A percentile compares a stretch with the other conserved stretches of the same genome.
These are phyloP conservation scores for Danio aesculapii DNA, from an alignment of 2,797 vertebrate species.

Conservation along the genomic window DNA sequence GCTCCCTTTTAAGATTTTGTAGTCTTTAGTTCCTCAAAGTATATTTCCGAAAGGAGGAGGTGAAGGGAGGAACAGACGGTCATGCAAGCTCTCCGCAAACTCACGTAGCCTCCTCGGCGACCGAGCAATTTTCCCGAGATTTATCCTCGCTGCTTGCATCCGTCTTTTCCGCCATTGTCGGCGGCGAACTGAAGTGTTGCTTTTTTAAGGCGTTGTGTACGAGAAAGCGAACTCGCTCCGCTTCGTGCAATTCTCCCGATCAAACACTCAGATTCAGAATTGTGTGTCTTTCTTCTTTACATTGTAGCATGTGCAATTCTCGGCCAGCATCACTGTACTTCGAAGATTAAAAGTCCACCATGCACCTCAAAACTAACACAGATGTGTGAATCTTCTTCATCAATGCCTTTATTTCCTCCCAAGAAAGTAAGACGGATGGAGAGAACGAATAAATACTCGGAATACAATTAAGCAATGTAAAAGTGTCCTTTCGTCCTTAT, in stretches of 20 bases:
- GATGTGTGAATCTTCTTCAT: background rate
- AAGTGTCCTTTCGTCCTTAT: constrained; percentile 2
- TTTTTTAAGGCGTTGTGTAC: constrained; percentile 49
- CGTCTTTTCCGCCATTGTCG: constrained; percentile 74
- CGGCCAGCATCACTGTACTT: constrained; percentile 45
- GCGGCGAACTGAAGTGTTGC: constrained; percentile 64
- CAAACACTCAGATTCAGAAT: constrained; percentile 49
- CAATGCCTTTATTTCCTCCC: constrained; percentile 18
- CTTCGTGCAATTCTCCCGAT: constrained; percentile 70
- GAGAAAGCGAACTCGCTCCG: constrained; percentile 47
- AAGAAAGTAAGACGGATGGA: background rate
- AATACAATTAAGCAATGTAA: constrained; percentile 3
- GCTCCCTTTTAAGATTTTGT: constrained; percentile 72
- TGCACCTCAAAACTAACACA: background rate
- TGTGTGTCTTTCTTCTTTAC: constrained; percentile 52
- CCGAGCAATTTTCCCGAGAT: constrained; percentile 72
- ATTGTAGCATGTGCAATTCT: constrained; percentile 46
- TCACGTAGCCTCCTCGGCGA: constrained; percentile 79
- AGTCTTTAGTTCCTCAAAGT: constrained; percentile 76
- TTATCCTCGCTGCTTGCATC: constrained; percentile 69
- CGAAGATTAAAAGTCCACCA: background rate
- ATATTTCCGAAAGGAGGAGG: constrained; percentile 72
- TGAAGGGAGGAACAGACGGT: constrained; percentile 75
- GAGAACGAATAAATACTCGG: constrained; percentile 8
- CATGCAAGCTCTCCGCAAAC: constrained; percentile 75